phyloP scores from a whole-genome alignment of 2,113 vertebrate species.

The Archocentrus centrarchus region DNA sequence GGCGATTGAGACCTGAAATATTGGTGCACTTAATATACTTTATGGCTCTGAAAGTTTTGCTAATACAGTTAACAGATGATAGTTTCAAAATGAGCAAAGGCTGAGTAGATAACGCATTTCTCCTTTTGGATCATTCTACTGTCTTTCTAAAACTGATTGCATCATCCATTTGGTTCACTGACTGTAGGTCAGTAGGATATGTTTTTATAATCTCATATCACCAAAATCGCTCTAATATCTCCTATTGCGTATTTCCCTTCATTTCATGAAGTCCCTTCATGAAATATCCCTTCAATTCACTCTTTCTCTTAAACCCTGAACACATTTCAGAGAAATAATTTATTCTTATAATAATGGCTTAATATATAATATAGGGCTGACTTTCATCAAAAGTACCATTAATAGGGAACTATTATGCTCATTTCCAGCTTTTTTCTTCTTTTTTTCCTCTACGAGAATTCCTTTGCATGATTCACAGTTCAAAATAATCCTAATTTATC shows the following conservation, averaged over 20 bases:
- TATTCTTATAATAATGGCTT: background rate
- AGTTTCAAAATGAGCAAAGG: background rate
- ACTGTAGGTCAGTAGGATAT: background rate
- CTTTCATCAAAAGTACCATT: background rate
- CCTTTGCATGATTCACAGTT: background rate
- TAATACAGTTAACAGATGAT: background rate
- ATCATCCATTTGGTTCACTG: background rate
- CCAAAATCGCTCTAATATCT: background rate
- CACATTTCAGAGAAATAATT: background rate
- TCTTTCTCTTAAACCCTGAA: background rate
- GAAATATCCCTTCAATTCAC: background rate
- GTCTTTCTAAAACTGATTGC: background rate
- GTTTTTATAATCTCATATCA: background rate
- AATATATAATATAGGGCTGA: background rate
- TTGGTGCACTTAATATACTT: background rate
- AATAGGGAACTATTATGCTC: background rate
- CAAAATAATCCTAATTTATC: background rate
- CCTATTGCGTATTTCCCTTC: background rate
- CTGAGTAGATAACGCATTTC: background rate
- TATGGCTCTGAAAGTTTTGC: background rate
- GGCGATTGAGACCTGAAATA: background rate
- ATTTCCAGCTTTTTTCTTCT: background rate
- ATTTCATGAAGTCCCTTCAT: background rate
- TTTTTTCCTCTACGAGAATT: background rate
- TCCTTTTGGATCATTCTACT: background rate